Evolutionary conservation across 2,888 invertebrate genomes (phyloP), one percentile per base, ranked within the genome.

Genomic region (Drosophila stalkeri): DNA sequence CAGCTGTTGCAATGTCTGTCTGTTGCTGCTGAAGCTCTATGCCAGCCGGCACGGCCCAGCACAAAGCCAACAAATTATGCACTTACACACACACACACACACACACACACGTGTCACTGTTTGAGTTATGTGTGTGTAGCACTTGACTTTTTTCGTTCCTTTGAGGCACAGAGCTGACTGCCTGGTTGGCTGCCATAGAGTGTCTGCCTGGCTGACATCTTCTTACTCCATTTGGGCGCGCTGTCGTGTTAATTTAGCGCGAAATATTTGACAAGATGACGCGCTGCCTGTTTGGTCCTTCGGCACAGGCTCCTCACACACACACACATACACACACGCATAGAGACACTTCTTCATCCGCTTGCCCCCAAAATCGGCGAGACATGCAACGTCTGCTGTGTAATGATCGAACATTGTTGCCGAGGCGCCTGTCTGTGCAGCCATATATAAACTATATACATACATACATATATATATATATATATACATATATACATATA

Each of bases 221-320:
- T 84, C 82, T 89, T 86, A 77, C 89, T 84, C 85, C 85, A 89
- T 85, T 85, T 89, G 85, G 89, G 87, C 85, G 85, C 80, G 80
- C 88, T 86, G 85, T 86, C 85, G 85, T 86, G 85, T 89, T 86
- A 86, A 86, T 86, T 86, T 86, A 89, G 85, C 85, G 89, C 85
- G 85, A 89, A 86, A 86, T 86, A 86, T 86, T 89, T 86, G 85
- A 89, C 85, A 86, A 85, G 85, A 85, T 85, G 85, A 85, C 85
- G 85, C 87, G 80, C 70, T 81, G 85, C 85, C 76, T 67, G 63
- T 62, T 71, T 55, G 60, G 49, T 61, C 49, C 72, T 61, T 54
- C 54, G 46, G 60, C 63, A 54, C 57, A 27, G 47, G 43, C 64
- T 37, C 43, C 33, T 20, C 64, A n/a, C 67, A 5, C 64, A 44